Percentiles rank a stretch among this genome's conserved stretches.
These are phyloP conservation scores for Henricia sp. DNA, from an alignment of 53 echinoderm and acorn worm species.

Conservation along the genomic window DNA sequence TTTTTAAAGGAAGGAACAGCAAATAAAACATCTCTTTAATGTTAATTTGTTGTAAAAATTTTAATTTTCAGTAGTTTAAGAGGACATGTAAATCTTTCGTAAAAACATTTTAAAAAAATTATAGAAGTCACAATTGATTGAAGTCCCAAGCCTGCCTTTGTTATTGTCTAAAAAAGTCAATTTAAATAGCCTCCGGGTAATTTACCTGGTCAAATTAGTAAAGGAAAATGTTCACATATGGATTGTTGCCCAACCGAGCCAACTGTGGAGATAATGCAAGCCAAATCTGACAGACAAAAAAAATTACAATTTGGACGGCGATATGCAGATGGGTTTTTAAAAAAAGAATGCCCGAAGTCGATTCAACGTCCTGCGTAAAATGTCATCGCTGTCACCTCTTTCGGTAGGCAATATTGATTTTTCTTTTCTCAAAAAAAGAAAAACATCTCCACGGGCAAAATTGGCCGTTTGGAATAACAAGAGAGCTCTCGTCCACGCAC, in stretches of 20 bases:
- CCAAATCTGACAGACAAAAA: conserved; percentile 33
- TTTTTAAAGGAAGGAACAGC: too few species aligned
- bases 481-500: conserved; percentile 5
- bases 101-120: too few species aligned
- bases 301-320: conserved; percentile 53
- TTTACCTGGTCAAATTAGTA: background rate
- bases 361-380: conserved; percentile 21
- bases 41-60: too few species aligned
- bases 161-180: background rate
- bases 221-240: conserved; percentile 18
- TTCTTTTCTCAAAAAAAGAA: conserved; percentile 52
- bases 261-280: conserved; percentile 1
- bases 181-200: background rate
- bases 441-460: conserved; percentile 49
- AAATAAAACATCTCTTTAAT: too few species aligned
- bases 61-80: too few species aligned
- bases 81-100: too few species aligned
- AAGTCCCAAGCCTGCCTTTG: background rate
- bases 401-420: conserved; percentile 52
- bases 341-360: background rate
- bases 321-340: conserved; percentile 41
- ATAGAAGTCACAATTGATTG: background rate
- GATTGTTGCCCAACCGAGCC: conserved; percentile 14
- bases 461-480: conserved; percentile 57
- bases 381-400: conserved; percentile 52